Evolutionary conservation across 2,113 vertebrate species (phyloP).

Genomic region (Ranitomeya imitator): DNA sequence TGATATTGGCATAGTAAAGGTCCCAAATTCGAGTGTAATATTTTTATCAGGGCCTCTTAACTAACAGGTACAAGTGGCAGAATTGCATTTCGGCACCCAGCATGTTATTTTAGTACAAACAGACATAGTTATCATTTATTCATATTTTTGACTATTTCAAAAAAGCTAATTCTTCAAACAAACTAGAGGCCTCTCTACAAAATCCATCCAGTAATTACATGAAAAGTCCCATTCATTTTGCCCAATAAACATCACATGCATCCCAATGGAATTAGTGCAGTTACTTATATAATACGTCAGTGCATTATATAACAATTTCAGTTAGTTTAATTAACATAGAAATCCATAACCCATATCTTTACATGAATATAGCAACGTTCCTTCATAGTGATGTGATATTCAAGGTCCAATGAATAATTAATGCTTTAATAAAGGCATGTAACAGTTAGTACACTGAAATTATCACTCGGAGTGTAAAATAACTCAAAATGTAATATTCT

Average conservation of each 20-base stretch:
- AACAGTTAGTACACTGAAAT: slow-evolving; percentile 26
- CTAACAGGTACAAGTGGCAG: too few species aligned
- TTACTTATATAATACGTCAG: neutral
- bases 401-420: slow-evolving; percentile 15
- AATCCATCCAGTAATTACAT: neutral
- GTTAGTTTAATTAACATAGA: neutral
- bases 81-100: too few species aligned
- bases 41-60: too few species aligned
- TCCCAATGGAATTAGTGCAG: neutral
- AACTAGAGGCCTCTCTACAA: neutral
- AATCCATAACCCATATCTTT: neutral
- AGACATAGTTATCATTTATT: neutral
- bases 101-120: too few species aligned
- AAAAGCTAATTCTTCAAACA: neutral
- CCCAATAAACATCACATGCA: neutral
- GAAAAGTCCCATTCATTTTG: neutral
- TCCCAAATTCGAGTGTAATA: too few species aligned
- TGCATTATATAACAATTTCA: neutral
- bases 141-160: neutral
- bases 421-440: slow-evolving; percentile 14
- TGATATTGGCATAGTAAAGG: too few species aligned
- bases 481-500: slow-evolving; percentile 29
- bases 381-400: neutral
- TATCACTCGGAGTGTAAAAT: neutral
- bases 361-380: neutral